phyloP scores from a whole-genome alignment of 2,113 vertebrate species.

The Thinocorus orbignyianus region DNA sequence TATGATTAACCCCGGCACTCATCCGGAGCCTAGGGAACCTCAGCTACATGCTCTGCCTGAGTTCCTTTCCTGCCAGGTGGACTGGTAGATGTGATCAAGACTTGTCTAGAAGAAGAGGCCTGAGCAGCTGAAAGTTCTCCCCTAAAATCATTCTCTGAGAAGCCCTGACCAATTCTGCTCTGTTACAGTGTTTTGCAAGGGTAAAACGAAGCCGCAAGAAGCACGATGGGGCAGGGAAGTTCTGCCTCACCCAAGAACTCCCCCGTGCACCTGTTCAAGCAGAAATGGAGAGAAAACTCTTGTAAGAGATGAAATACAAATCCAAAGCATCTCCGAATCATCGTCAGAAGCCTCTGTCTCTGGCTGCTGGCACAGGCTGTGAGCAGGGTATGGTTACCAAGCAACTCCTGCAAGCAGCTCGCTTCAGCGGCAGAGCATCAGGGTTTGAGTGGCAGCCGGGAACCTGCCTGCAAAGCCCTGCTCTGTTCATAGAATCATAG shows the following conservation, averaged over 20 bases:
- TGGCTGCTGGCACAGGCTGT: not conserved
- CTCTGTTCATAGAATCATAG: too few relatives aligned
- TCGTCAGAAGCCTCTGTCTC: not conserved
- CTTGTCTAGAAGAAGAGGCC: not conserved
- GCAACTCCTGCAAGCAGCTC: constrained; percentile 38
- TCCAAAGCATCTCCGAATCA: constrained; percentile 5
- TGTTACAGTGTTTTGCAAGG: not conserved
- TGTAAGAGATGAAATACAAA: not conserved
- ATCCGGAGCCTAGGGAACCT: not conserved
- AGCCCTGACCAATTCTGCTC: not conserved
- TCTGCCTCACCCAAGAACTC: not conserved
- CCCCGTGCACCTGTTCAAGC: not conserved
- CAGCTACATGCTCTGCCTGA: not conserved
- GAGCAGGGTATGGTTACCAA: constrained; percentile 53
- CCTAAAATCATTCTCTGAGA: not conserved
- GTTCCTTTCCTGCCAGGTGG: constrained; percentile 10
- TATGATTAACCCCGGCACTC: not conserved
- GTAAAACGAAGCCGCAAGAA: not conserved
- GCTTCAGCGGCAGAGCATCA: not conserved
- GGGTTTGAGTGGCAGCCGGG: not conserved
- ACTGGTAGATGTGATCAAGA: not conserved
- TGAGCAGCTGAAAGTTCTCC: not conserved
- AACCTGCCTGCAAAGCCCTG: not conserved
- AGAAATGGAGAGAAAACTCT: not conserved
- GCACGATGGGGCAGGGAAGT: not conserved